Evolutionary conservation across 1,140 invertebrate species (phyloP).

Genomic region (Himalopsyche phryganea): DNA sequence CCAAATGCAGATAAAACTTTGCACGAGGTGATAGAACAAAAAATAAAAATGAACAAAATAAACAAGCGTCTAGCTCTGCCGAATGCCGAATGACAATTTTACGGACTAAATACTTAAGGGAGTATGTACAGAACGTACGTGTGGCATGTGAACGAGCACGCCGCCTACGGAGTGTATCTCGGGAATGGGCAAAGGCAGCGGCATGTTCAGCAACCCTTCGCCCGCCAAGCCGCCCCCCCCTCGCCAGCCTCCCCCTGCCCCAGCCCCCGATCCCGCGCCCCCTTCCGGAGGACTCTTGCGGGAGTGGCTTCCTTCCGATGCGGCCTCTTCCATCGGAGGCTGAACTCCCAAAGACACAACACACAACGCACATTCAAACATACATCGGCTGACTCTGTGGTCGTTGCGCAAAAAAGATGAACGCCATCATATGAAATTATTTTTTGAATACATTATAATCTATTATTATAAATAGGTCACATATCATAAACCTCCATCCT

Average conservation of each 20-base stretch:
- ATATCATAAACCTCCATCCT: too few relatives aligned
- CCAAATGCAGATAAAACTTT: too few relatives aligned
- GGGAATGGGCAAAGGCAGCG: conserved; percentile 35
- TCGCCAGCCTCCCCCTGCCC: conserved; percentile 20
- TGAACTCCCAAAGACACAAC: conserved; percentile 3
- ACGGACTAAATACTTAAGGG: too few relatives aligned
- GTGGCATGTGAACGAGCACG: conserved; percentile 84
- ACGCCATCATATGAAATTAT: too few relatives aligned
- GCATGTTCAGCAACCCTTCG: conserved; percentile 62
- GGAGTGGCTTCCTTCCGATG: conserved; percentile 26
- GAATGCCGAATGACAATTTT: too few relatives aligned
- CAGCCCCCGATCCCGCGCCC: background rate
- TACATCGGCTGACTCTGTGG: background rate
- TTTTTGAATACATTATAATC: too few relatives aligned
- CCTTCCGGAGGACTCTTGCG: conserved; percentile 8
- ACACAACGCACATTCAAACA: conserved; percentile 5
- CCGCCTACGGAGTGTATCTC: conserved; percentile 76
- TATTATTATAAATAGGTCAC: too few relatives aligned
- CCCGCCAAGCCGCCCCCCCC: conserved; percentile 31
- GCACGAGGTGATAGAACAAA: too few relatives aligned
- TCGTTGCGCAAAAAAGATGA: background rate
- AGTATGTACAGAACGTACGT: conserved; percentile 59
- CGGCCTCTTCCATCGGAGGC: conserved; percentile 26
- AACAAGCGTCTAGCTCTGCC: too few relatives aligned
- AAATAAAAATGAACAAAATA: too few relatives aligned